Evolutionary conservation across 2,113 vertebrate genomes (phyloP), one percentile per base, ranked within the genome.

Genomic region (Pterocles gutturalis): DNA sequence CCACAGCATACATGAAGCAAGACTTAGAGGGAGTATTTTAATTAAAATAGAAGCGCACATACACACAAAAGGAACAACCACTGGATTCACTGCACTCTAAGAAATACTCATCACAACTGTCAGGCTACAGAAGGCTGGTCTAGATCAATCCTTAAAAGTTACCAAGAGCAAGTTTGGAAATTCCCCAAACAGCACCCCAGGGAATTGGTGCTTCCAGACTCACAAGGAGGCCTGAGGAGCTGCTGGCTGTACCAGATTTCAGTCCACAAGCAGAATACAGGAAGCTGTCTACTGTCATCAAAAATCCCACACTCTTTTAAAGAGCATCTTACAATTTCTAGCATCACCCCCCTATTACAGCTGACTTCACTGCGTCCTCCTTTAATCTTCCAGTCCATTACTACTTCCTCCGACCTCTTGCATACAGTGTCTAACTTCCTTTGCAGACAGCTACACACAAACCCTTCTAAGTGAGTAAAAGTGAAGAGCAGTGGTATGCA

Each of bases 401-500:
- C 5, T 83, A 28, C 48, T 48, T 66, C 33, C 55, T 86, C 49
- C 58, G 12, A 0, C 15, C 22, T 77, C 69, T 12, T 0, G 0
- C 24, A 28, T 3, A 5, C 2, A 31, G 10, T 8, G 5, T 36
- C 13, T 34, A 53, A 38, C 17, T 33, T 45, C 34, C 22, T 46
- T 43, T 2, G 5, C 31, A 64, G 19, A 31, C 45, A 70, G 49
- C 21, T 83, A 43, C 46, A 69, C 12, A 38, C 11, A 43, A 73
- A 43, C 38, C 17, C 36, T 45, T 65, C 18, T 2, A 49, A 65
- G 17, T 9, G 5, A 83, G 31, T 11, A 51, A 48, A 67, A 11
- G 53, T 33, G 33, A 61, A 58, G 17, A 87, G 22, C 8, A 1
- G 19, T 22, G 11, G 19, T n/a, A 31, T 24, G 33, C 65, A 71